A percentile compares a stretch with the other conserved stretches of the same genome.
Evolutionary conservation across 2,888 invertebrate genomes (phyloP).

Genomic region (Lasioglossum lativentre): DNA sequence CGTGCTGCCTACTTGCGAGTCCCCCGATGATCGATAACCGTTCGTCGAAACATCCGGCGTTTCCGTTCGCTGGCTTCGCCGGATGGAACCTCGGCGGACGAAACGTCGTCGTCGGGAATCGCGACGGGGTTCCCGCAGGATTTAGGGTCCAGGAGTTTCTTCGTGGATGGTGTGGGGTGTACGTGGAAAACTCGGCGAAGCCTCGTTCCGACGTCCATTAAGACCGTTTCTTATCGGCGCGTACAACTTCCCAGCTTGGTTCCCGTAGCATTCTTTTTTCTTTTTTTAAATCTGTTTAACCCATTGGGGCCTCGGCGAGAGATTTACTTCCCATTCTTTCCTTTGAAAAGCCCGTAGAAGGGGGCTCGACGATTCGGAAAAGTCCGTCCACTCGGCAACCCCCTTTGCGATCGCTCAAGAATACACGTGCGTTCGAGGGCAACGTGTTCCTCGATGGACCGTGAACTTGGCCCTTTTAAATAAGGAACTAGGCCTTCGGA

Average conservation of each 20-base stretch:
- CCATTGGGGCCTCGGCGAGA: slow-evolving; percentile 17
- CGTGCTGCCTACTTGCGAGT: slow-evolving; percentile 18
- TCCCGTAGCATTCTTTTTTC: slow-evolving; percentile 56
- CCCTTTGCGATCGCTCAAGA: not conserved
- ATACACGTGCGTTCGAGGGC: not conserved
- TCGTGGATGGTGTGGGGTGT: slow-evolving; percentile 14
- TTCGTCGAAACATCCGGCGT: slow-evolving; percentile 70
- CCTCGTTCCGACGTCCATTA: slow-evolving; percentile 66
- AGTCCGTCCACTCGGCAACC: not conserved
- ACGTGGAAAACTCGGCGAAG: slow-evolving; percentile 49
- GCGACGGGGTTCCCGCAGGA: slow-evolving; percentile 59
- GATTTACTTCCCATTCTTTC: not conserved
- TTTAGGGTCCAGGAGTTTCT: slow-evolving; percentile 53
- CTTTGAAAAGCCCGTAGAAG: not conserved
- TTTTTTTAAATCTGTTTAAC: slow-evolving; percentile 61
- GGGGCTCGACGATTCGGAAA: not conserved
- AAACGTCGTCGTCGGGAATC: slow-evolving; percentile 62
- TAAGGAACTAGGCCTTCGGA: not conserved
- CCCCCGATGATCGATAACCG: slow-evolving; percentile 67
- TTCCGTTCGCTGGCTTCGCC: slow-evolving; percentile 54
- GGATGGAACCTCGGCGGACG: slow-evolving; percentile 57
- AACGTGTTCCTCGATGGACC: not conserved
- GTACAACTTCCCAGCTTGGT: slow-evolving; percentile 55
- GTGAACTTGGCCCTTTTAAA: not conserved
- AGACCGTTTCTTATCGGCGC: slow-evolving; percentile 68